Evolutionary conservation across 2,113 vertebrate genomes (phyloP).

Genomic region (Ovibos moschatus): DNA sequence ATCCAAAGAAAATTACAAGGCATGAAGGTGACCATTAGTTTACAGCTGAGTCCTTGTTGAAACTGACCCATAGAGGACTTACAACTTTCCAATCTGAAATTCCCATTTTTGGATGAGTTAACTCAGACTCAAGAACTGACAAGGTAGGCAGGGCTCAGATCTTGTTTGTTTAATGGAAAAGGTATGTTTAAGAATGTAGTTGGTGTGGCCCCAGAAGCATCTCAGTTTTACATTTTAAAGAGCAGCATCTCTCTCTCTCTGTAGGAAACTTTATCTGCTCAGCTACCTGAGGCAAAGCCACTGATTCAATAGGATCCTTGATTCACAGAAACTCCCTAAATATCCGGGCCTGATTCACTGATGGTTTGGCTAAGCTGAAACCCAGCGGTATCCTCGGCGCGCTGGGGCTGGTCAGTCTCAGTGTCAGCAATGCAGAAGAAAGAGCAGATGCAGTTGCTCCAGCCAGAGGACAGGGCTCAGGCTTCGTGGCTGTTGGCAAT

Average conservation of each 20-base stretch:
- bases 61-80: background rate
- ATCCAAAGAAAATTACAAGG: background rate
- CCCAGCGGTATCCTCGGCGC: fast-evolving
- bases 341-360: background rate
- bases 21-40: background rate
- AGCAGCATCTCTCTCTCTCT: background rate
- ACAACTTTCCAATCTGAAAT: background rate
- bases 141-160: background rate
- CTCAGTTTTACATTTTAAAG: background rate
- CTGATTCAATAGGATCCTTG: background rate
- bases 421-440: background rate
- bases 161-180: background rate
- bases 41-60: background rate
- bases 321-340: background rate
- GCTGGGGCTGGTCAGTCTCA: background rate
- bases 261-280: background rate
- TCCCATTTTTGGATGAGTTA: background rate
- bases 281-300: background rate
- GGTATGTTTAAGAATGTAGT: background rate
- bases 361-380: background rate
- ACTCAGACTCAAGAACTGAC: background rate
- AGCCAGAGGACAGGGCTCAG: background rate
- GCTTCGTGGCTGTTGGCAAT: background rate
- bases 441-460: background rate
- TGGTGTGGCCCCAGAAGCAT: background rate